phyloP scores from a whole-genome alignment of 2,888 invertebrate species.

The Oegoconia quadripuncta region DNA sequence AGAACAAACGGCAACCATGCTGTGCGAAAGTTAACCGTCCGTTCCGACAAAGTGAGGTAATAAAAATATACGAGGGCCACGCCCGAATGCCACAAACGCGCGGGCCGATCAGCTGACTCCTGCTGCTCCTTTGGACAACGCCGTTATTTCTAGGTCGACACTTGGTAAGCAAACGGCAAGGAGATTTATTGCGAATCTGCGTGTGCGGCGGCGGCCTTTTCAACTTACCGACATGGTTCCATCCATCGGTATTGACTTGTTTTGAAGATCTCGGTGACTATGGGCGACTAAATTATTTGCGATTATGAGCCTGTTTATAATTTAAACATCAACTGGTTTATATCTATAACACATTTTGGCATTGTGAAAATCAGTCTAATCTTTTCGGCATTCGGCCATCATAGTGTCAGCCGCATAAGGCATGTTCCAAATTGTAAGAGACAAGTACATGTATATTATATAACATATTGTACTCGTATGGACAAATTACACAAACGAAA shows the following conservation, averaged over 20 bases:
- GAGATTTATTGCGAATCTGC: slow-evolving; percentile 63
- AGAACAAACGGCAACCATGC: slow-evolving; percentile 40
- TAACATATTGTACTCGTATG: no score
- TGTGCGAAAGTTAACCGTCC: slow-evolving; percentile 48
- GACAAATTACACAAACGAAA: no score
- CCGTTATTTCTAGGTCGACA: slow-evolving; percentile 59
- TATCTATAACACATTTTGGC: no score
- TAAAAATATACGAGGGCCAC: slow-evolving; percentile 60
- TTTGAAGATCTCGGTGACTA: no score
- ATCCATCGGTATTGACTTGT: slow-evolving; percentile 37
- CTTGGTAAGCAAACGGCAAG: slow-evolving; percentile 66
- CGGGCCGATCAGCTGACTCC: slow-evolving; percentile 44
- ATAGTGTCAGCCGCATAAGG: no score
- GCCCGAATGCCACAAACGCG: slow-evolving; percentile 51
- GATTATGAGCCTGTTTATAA: no score
- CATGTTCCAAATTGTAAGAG: no score
- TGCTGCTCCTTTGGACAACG: slow-evolving; percentile 36
- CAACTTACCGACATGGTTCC: slow-evolving; percentile 32
- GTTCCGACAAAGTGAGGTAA: slow-evolving; percentile 51
- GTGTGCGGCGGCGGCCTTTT: slow-evolving; percentile 51
- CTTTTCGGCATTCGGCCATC: no score
- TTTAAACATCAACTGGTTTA: no score
- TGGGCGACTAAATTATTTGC: no score
- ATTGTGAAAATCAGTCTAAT: no score
- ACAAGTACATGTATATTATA: no score